Percentiles rank a stretch among this genome's conserved stretches.
Conservation (phyloP, 2,888 invertebrate genomes). For the Yponomeuta evonymella region DNA sequence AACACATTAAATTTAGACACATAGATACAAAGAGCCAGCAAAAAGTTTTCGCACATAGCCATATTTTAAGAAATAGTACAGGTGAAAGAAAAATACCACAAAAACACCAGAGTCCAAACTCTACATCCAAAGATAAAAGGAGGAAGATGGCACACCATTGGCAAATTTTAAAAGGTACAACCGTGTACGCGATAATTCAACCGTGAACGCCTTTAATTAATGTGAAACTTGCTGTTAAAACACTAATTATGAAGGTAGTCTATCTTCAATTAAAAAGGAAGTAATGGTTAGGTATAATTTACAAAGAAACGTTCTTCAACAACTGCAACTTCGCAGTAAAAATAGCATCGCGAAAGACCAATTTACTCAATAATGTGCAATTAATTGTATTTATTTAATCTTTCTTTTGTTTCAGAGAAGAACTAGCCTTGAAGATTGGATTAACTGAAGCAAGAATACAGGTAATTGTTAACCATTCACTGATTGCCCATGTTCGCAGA, state of each 20-base stretch:
- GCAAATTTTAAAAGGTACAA: too few relatives aligned
- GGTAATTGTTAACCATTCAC: conserved; percentile 72
- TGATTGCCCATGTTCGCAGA: conserved; percentile 19
- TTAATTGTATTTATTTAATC: conserved; percentile 28
- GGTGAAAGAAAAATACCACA: too few relatives aligned
- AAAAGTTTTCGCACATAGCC: too few relatives aligned
- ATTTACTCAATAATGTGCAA: conserved; percentile 3
- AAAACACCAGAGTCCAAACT: too few relatives aligned
- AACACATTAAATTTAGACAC: too few relatives aligned
- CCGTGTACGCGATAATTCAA: neutral
- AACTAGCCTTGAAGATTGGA: conserved; percentile 94
- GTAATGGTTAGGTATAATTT: neutral
- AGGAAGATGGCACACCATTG: too few relatives aligned
- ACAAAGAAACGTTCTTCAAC: neutral
- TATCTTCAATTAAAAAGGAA: neutral
- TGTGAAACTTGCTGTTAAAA: neutral
- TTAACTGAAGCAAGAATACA: conserved; percentile 96
- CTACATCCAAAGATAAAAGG: too few relatives aligned
- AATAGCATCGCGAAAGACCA: neutral
- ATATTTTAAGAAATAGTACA: too few relatives aligned
- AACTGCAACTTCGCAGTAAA: neutral
- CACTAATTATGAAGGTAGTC: neutral
- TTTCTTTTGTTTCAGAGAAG: conserved; percentile 84
- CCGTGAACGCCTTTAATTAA: neutral
- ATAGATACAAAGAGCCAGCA: too few relatives aligned